phyloP scores from a whole-genome alignment of 2,888 invertebrate genomes.

The Brassicogethes aeneus region DNA sequence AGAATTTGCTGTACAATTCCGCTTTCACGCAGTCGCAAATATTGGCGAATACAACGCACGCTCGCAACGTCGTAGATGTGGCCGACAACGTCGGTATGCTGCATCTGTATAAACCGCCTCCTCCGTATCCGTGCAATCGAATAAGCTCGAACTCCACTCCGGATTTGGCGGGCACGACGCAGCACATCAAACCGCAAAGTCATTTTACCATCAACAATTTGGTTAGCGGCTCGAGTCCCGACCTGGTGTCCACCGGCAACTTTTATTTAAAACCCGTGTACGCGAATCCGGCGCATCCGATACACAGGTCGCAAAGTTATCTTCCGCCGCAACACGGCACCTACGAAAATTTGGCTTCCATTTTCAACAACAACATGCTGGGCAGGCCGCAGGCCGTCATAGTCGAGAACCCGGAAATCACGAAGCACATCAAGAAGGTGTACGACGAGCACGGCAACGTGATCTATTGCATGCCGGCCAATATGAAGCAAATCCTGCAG shows the following conservation, averaged over 20 bases:
- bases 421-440: constrained; percentile 51
- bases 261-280: constrained; percentile 44
- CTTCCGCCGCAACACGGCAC: constrained; percentile 51
- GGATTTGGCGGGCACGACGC: constrained; percentile 67
- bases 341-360: constrained; percentile 61
- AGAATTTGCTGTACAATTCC: constrained; percentile 23
- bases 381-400: constrained; percentile 40
- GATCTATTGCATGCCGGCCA: constrained; percentile 53
- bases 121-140: constrained; percentile 70
- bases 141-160: constrained; percentile 79
- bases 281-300: constrained; percentile 30
- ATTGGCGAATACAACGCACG: constrained; percentile 21
- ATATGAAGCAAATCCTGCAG: constrained; percentile 39
- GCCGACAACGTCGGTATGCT: constrained; percentile 45
- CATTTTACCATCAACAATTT: constrained; percentile 40
- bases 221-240: constrained; percentile 69
- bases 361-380: constrained; percentile 41
- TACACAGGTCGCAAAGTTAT: constrained; percentile 39
- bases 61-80: constrained; percentile 8
- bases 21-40: constrained; percentile 28
- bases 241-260: constrained; percentile 64
- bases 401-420: constrained; percentile 50
- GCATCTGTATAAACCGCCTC: constrained; percentile 73
- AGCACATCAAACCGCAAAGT: constrained; percentile 36
- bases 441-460: constrained; percentile 55